Evolutionary conservation across 23 tunicate genomes (phyloP), one percentile per base, ranked within the genome.

Genomic region (Botrylloides violaceus): DNA sequence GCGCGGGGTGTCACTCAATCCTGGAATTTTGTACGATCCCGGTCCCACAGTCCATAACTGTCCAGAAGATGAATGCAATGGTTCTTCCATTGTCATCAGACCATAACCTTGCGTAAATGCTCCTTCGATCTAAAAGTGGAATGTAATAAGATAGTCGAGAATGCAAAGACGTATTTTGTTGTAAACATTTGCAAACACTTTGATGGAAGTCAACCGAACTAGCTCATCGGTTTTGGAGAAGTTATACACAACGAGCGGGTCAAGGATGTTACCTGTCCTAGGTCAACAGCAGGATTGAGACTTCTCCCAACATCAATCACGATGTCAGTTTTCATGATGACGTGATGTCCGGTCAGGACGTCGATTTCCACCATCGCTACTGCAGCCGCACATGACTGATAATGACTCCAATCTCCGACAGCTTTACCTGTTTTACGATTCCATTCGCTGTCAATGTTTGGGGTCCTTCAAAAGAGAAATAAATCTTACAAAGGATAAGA

Each of bases 1-100:
- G 29, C 35, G 36, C 4, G 98, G 98, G 56, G 79, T 76, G 66
- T 92, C 83, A 24, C 87, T 92, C 43, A 92, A 92, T 3, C 84
- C 92, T 0, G 98, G 98, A 32, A 92, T 92, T 71, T 92, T 92
- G 73, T 92, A 92, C 57, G 87, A 71, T 35, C 92, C 98, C 0
- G 98, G 92, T 2, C 98, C 98, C 9, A 66, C 33, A 25, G 92
- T 87, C 32, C 90, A 49, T 60, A 92, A 28, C 6, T 72, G 77
- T 4, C 98, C 98, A 19, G 72, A 61, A 3, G 84, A 61, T 6
- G 85, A 34, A 56, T 83, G 73, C 26, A 92, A 57, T 7, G 80
- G 72, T 71, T 92, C 92, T 71, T 92, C 98, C 34, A 92, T 30
- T 2, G 88, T 81, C 38, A 80, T 61, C 81, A 92, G 19, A 32